Evolutionary conservation across 2,113 vertebrate species (phyloP), one percentile per base, ranked within the genome.

Genomic region (Dinomys branickii): DNA sequence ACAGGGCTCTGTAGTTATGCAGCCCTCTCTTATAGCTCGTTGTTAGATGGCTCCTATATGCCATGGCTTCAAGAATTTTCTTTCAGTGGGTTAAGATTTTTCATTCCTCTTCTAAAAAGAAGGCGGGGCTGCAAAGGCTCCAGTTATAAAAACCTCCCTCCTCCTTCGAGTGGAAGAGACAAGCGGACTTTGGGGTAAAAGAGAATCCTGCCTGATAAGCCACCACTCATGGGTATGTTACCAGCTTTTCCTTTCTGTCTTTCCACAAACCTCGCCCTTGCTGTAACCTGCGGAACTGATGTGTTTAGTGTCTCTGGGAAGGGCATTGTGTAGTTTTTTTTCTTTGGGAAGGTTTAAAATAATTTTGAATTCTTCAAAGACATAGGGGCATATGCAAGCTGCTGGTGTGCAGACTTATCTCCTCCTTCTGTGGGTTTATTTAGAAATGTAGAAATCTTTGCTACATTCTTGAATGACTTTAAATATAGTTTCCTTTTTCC

Each of bases 61-160:
- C 24, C 38, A 0, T 19, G 67, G 81, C 67, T 87, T 12, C 38
- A 54, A 38, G 35, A 73, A 38, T 30, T 78, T 91, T 61, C 84
- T 65, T 86, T 85, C 38, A 56, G 87, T 14, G 54, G 41, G 52
- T 44, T 77, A 75, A 33, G 65, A 11, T 41, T 77, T 93, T 87
- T 59, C 81, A 35, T 85, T 92, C 63, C 61, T 90, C 61, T 61
- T 73, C 69, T 93, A 63, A 24, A 82, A 65, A 96, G 92, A 84
- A 93, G 98, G 98, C 24, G 97, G 97, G 35, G 98, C 96, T 63
- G 20, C 80, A 83, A 33, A 47, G 38, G 47, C 90, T 85, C 41
- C 1, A 4, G 63, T 85, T 97, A 97, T 98, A 97, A 98, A 97
- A 96, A 71, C 75, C 84, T 75, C 1, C 77, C 30, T 63, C 88